A percentile compares a stretch with the other conserved stretches of the same genome.
These are phyloP conservation scores for Tolypeutes matacus DNA, from an alignment of 2,797 vertebrate genomes.

Conservation along the genomic window DNA sequence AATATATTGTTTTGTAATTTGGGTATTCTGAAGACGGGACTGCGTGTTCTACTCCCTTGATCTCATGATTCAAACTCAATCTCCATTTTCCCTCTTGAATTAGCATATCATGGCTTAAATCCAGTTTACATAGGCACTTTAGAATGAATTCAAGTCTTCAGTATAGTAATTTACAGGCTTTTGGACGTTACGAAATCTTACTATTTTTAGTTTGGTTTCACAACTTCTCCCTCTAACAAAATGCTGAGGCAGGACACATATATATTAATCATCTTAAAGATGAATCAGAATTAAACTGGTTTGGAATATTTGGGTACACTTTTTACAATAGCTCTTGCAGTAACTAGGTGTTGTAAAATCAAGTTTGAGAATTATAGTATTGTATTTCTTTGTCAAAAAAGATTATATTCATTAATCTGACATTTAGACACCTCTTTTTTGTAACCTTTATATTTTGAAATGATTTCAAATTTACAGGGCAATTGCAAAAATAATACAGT, in stretches of 20 bases:
- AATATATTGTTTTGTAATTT: background rate
- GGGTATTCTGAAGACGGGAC: background rate
- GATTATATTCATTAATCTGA: conserved; percentile 47
- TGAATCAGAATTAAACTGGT: conserved; percentile 34
- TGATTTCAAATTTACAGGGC: too few species aligned
- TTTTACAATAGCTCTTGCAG: conserved; percentile 39
- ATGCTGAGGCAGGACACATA: background rate
- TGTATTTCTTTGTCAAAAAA: background rate
- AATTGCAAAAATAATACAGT: too few species aligned
- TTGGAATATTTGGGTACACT: background rate
- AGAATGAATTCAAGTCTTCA: background rate
- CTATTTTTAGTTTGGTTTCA: conserved; percentile 58
- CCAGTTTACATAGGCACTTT: background rate
- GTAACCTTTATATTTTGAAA: too few species aligned
- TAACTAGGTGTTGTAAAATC: background rate
- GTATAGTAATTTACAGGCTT: background rate
- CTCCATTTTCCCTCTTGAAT: background rate
- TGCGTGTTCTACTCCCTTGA: background rate
- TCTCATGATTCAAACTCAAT: background rate
- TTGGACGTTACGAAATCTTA: background rate
- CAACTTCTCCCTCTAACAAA: conserved; percentile 8
- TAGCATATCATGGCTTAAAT: background rate
- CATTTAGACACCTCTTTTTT: conserved; percentile 48
- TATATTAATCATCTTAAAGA: conserved; percentile 20
- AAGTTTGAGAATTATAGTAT: conserved; percentile 4